These are phyloP conservation scores for Lepidochitona cinerea DNA, from an alignment of 2,888 invertebrate genomes.

Conservation along the genomic window DNA sequence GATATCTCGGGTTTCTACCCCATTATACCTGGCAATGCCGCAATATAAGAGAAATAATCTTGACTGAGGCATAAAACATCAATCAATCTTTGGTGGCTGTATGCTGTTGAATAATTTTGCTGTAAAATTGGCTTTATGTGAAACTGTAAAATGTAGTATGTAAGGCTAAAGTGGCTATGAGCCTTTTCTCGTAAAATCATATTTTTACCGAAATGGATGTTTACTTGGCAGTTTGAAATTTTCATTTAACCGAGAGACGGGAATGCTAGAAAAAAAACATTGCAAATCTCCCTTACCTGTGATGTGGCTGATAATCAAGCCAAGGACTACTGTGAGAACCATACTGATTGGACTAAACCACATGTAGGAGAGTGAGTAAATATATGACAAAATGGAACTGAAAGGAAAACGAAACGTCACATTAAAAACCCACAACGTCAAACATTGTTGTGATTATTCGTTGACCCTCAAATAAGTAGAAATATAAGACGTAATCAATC, in stretches of 20 bases:
- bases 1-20: too few species aligned
- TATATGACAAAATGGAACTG: neutral
- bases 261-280: too few species aligned
- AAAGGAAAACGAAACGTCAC: neutral
- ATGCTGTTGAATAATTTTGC: neutral
- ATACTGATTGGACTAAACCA: neutral
- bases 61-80: neutral
- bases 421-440: too few species aligned
- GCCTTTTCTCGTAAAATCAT: too few species aligned
- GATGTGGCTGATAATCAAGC: neutral
- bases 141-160: too few species aligned
- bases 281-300: neutral
- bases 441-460: too few species aligned
- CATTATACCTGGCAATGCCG: neutral
- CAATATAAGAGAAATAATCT: neutral
- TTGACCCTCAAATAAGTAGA: too few species aligned
- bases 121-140: neutral
- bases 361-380: neutral
- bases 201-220: too few species aligned
- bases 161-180: too few species aligned
- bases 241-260: too few species aligned
- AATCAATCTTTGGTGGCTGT: neutral
- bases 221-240: neutral
- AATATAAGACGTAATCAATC: too few species aligned
- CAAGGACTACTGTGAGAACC: neutral